Evolutionary conservation across 2,888 invertebrate genomes (phyloP), one percentile per base, ranked within the genome.

Genomic region (Deilephila elpenor): DNA sequence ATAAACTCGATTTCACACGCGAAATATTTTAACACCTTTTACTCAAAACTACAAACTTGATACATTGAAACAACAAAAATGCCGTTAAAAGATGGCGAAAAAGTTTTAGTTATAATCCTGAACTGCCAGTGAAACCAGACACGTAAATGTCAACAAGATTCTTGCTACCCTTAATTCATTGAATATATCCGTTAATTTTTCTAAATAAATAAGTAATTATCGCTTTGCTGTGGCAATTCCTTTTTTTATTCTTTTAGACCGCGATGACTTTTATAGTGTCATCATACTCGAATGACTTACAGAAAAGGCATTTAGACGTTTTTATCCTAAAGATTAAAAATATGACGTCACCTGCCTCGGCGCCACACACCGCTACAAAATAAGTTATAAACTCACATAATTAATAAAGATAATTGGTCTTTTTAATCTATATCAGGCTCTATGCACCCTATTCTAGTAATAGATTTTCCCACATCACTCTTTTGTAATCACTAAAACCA

Each of bases 111-210:
- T 64, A 44, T 64, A 44, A 64, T 64, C 20, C 64, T 64, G 37
- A 44, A 20, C 7, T 37, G 20, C 64, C 37, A 44, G 37, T 62
- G 34, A 62, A 64, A 64, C 20, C 64, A 20, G 64, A 44, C 64
- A 64, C 64, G 64, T 64, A 20, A 51, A 79, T 75, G 76, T 71
- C 70, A 64, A 25, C 79, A 78, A 79, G 78, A 81, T 84, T 82
- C 83, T 73, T 77, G 60, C 67, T 25, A 76, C 75, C 75, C 75
- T 71, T 37, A 76, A 75, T 44, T 20, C 67, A 1, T 44, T 64
- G n/a, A 20, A 64, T 34, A 11, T 64, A 44, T 25, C 67, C 11
- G 44, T 20, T 20, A 11, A 44, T 25, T 67, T 44, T 51, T 17
- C 8, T 17, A 44, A 67, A 44, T 20, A 44, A 51, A 67, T 44